Conservation (phyloP, 2,888 invertebrate species). For the Aradus depressus region DNA sequence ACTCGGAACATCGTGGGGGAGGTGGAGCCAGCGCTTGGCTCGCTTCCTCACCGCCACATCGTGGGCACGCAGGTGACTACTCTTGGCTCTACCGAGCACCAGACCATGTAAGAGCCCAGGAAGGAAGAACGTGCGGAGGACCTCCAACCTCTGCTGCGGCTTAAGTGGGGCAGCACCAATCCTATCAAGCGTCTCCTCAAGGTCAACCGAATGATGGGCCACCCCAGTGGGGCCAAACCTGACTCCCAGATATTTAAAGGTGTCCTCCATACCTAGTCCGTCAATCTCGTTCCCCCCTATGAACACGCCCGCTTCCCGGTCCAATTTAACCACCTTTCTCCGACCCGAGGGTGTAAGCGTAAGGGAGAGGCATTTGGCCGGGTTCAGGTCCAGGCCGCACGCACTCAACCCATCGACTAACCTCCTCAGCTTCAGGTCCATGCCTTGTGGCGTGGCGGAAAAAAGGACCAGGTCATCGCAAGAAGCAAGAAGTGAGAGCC, state of each 20-base stretch:
- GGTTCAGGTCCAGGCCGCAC: too few species aligned
- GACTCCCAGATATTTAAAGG: too few species aligned
- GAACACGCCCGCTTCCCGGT: too few species aligned
- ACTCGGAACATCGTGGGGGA: conserved; percentile 33
- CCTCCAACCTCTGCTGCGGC: conserved; percentile 36
- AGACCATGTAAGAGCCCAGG: conserved; percentile 35
- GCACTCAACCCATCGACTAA: too few species aligned
- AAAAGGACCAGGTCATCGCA: conserved; percentile 24
- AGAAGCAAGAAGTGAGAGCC: too few species aligned
- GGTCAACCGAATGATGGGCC: background rate
- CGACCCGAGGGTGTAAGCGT: background rate
- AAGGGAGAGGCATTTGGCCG: too few species aligned
- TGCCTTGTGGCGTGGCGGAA: background rate
- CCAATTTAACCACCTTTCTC: too few species aligned
- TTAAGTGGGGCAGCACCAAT: conserved; percentile 32
- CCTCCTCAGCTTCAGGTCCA: too few species aligned
- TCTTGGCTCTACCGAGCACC: conserved; percentile 32
- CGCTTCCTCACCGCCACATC: conserved; percentile 33
- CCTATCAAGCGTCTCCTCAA: background rate
- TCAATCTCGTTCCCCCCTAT: too few species aligned
- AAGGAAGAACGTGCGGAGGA: conserved; percentile 35
- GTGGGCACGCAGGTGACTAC: conserved; percentile 29
- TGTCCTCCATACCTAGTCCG: too few species aligned
- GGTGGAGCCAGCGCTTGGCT: conserved; percentile 32
- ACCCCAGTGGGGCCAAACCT: too few species aligned